Base-by-base conservation (phyloP, 2,113 vertebrate genomes). In the Alectura lathami region DNA sequence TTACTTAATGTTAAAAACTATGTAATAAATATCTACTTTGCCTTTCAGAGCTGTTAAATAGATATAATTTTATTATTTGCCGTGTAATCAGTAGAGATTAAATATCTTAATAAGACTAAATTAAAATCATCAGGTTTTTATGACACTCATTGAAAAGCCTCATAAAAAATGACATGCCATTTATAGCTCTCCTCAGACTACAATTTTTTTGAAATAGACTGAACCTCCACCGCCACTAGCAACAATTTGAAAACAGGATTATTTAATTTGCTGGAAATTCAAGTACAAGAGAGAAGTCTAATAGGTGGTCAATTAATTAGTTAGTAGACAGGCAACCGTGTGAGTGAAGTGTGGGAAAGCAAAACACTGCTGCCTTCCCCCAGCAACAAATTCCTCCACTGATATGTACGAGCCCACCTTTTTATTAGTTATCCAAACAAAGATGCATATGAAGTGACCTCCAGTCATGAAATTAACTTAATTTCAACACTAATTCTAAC, bases 61-160 rank as follows among this genome's bases (percentile, higher is more conserved):
- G 90, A 91, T 82, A 64, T 76, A 67, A 43, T 95, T 97, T 95
- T 91, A 93, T 94, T 96, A 90, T 85, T 95, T 94, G 45, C 42
- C 70, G 79, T 78, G 75, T 79, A 94, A 93, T 95, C 77, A 93
- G 77, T 59, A 90, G 51, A 96, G 85, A 97, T 95, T 94, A 96
- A 92, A 68, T 87, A 93, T 74, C 74, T 85, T 96, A 96, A 94
- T 96, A 94, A 94, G 86, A 91, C 50, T 86, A 87, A 97, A 89
- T 95, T 96, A 95, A 97, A 96, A 95, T 59, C 36, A 81, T 94
- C 64, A 94, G 51, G 72, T 96, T 95, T 96, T 97, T 97, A 93
- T 96, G 89, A 73, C 72, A 88, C 73, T 85, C 36, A 86, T 88
- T 94, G 75, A 93, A 93, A 95, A 84, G 54, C 62, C 77, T 86